Evolutionary conservation across 2,888 invertebrate genomes (phyloP).

Genomic region (Cheiracanthium punctorium): DNA sequence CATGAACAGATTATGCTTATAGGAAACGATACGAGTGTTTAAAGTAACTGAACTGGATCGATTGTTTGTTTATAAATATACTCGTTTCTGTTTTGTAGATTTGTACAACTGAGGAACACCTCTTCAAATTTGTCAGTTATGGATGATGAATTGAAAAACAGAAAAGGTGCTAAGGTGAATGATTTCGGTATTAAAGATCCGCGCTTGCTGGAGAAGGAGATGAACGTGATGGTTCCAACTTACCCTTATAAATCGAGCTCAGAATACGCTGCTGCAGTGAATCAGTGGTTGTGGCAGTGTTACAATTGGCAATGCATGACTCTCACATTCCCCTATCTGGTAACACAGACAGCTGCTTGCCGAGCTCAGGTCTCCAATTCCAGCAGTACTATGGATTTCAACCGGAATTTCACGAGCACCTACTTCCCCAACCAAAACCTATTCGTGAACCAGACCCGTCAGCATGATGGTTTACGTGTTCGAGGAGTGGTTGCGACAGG

Average conservation of each 20-base stretch:
- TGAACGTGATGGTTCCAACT: constrained; percentile 38
- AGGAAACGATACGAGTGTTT: too few species aligned
- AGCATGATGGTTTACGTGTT: constrained; percentile 17
- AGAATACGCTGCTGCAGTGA: constrained; percentile 72
- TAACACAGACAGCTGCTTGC: constrained; percentile 55
- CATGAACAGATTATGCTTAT: too few species aligned
- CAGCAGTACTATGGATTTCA: constrained; percentile 56
- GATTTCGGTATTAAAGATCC: neutral
- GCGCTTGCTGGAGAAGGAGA: neutral
- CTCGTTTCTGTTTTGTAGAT: too few species aligned
- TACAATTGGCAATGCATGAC: constrained; percentile 72
- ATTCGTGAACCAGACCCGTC: constrained; percentile 9
- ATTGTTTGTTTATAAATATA: too few species aligned
- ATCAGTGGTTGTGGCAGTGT: constrained; percentile 72
- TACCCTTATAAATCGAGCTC: constrained; percentile 60
- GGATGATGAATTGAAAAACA: too few species aligned
- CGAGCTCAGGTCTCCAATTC: constrained; percentile 30
- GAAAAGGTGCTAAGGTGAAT: too few species aligned
- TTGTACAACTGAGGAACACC: too few species aligned
- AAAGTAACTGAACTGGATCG: too few species aligned
- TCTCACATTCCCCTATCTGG: constrained; percentile 68
- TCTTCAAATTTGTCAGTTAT: too few species aligned
- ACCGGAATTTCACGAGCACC: constrained; percentile 56
- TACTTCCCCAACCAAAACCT: constrained; percentile 65
- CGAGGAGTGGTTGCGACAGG: too few species aligned